A percentile compares a stretch with the other conserved stretches of the same genome.
phyloP scores from a whole-genome alignment of 2,888 invertebrate species.

The Lasioglossum lativentre region DNA sequence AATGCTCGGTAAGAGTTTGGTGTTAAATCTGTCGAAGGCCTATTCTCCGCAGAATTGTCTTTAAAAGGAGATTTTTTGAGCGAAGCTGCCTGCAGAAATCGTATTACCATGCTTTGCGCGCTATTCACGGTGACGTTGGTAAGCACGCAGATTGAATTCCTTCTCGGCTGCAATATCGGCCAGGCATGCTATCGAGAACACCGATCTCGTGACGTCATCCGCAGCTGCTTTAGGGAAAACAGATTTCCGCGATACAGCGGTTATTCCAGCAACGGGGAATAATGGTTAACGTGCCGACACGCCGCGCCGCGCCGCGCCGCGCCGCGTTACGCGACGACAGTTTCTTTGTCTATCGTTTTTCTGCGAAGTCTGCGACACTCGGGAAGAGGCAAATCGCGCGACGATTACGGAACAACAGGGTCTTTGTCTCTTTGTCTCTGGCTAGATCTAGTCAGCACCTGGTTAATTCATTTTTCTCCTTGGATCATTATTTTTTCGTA shows the following conservation, averaged over 20 bases:
- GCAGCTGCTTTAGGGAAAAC: constrained; percentile 50
- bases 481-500: not conserved
- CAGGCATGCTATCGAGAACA: not conserved
- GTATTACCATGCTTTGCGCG: not conserved
- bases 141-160: constrained; percentile 53
- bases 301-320: too few relatives aligned
- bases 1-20: too few relatives aligned
- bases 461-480: not conserved
- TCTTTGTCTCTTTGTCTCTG: constrained; percentile 13
- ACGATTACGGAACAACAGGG: not conserved
- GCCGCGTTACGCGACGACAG: not conserved
- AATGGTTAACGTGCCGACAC: not conserved
- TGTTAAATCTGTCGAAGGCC: not conserved
- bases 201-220: constrained; percentile 13
- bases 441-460: not conserved
- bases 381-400: not conserved
- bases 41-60: not conserved
- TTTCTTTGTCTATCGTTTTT: not conserved
- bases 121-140: constrained; percentile 42
- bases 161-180: constrained; percentile 51
- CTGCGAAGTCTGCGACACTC: constrained; percentile 2
- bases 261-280: not conserved
- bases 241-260: constrained; percentile 50
- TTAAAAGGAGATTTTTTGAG: not conserved
- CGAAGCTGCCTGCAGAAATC: not conserved